Base-by-base conservation (phyloP, 2,797 vertebrate species). In the Bovichtus variegatus region DNA sequence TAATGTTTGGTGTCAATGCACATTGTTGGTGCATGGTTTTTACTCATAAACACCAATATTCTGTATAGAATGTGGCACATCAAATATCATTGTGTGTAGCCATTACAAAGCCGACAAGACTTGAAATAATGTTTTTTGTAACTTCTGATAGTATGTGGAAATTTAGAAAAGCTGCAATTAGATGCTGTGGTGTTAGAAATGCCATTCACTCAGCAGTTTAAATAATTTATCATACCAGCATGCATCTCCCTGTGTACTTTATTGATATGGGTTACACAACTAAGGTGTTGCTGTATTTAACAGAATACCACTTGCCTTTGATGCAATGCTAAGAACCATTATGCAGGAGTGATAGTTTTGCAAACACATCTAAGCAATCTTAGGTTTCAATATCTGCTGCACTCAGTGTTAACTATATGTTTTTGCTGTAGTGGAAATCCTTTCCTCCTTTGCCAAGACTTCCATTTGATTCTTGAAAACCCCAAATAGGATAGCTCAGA, bases 21-120 rank as follows among this genome's bases (percentile, higher is more conserved):
- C n/a, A 71, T 47, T 51, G 43, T 65, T 27, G 43, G 19, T 74
- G 27, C 47, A 18, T 60, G 3, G 5, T 47, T 58, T 62, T 43
- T 25, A 29, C 11, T 18, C 15, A 38, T 43, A 41, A 76, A 64
- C 23, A 55, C 5, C 2, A n/a, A 47, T 54, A 58, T 31, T 71
- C 6, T 55, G 27, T 19, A 41, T 81, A 65, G 77, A 87, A 88
- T 75, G 80, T 75, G 47, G 12, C 53, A 46, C 9, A 18, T 75
- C 6, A 44, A 12, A 63, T 67, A 44, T 27, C 2, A 51, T 21
- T 60, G 36, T 36, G 13, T 57, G 38, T 27, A 55, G n/a, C 9
- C 16, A 29, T 41, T 38, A 27, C 34, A 43, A 23, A 27, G 25
- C 6, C 47, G 41, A 63, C 7, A 53, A 23, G 36, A 43, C 1